Conservation (phyloP, 2,888 invertebrate genomes). For the Euclidia mi region DNA sequence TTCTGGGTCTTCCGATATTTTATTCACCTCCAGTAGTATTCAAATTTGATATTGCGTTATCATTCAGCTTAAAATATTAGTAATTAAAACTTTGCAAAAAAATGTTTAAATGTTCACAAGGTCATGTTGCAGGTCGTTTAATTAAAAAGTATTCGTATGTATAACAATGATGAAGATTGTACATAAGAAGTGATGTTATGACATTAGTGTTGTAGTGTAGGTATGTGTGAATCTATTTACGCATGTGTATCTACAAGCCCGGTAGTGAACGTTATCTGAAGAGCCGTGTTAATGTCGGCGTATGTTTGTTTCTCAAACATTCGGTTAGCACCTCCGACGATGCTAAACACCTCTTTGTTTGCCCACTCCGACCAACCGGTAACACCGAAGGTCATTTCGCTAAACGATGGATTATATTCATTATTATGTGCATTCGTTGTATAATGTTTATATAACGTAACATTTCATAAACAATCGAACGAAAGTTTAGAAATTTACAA, state of each 20-base stretch:
- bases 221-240: slow-evolving; percentile 5
- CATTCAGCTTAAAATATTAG: too few relatives aligned
- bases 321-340: slow-evolving; percentile 69
- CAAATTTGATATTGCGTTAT: not conserved
- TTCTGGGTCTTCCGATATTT: too few relatives aligned
- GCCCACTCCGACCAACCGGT: slow-evolving; percentile 51
- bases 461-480: slow-evolving; percentile 15
- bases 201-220: not conserved
- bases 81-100: too few relatives aligned
- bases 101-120: slow-evolving; percentile 8
- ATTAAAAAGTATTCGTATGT: slow-evolving; percentile 1
- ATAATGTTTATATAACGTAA: not conserved
- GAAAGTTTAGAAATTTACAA: slow-evolving; percentile 26
- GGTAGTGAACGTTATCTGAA: slow-evolving; percentile 52
- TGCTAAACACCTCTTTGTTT: slow-evolving; percentile 71
- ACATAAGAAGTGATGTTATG: not conserved
- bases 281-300: slow-evolving; percentile 57
- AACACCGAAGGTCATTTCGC: slow-evolving; percentile 45
- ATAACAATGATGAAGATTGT: too few relatives aligned
- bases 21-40: too few relatives aligned
- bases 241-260: slow-evolving; percentile 10
- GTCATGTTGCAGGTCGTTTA: slow-evolving; percentile 4
- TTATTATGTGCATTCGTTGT: not conserved
- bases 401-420: slow-evolving; percentile 2
- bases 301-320: slow-evolving; percentile 72